Conservation (phyloP, 2,797 vertebrate species). For the Sorex maritimensis region DNA sequence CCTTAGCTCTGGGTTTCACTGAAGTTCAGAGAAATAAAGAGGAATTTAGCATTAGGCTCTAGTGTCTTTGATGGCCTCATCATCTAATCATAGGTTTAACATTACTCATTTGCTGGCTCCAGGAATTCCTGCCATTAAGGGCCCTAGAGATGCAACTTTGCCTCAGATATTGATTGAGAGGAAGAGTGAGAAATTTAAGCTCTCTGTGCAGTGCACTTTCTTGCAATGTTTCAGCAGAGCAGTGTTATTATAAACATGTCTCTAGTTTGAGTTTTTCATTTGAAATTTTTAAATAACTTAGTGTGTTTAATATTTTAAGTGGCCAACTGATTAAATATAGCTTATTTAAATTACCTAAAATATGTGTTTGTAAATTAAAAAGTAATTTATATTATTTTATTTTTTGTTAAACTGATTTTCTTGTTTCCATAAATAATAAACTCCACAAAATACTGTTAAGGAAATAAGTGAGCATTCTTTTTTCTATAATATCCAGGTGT, state of each 20-base stretch:
- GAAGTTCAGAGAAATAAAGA: conserved; percentile 92
- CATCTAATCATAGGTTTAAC: conserved; percentile 95
- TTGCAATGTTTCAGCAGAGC: conserved; percentile 86
- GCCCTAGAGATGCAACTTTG: conserved; percentile 97
- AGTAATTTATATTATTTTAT: conserved; percentile 55
- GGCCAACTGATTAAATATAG: neutral
- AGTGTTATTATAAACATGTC: conserved; percentile 86
- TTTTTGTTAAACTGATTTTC: conserved; percentile 54
- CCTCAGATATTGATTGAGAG: conserved; percentile 97
- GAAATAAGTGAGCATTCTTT: neutral
- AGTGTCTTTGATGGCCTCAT: conserved; percentile 93
- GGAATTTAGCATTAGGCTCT: conserved; percentile 92
- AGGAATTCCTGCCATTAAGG: conserved; percentile 97
- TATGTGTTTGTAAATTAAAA: neutral
- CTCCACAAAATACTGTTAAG: conserved; percentile 63
- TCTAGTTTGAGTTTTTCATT: conserved; percentile 86
- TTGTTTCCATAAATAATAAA: neutral
- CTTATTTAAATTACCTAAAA: conserved; percentile 51
- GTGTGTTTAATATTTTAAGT: conserved; percentile 59
- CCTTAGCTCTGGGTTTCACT: conserved; percentile 91
- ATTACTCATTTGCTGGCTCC: conserved; percentile 96
- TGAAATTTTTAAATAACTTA: conserved; percentile 64
- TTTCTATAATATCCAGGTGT: neutral
- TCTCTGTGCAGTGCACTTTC: conserved; percentile 89
- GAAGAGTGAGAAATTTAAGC: conserved; percentile 95